A percentile compares a stretch with the other conserved stretches of the same genome.
These are phyloP conservation scores for Eonycteris spelaea DNA, from an alignment of 2,113 vertebrate species.

Conservation along the genomic window DNA sequence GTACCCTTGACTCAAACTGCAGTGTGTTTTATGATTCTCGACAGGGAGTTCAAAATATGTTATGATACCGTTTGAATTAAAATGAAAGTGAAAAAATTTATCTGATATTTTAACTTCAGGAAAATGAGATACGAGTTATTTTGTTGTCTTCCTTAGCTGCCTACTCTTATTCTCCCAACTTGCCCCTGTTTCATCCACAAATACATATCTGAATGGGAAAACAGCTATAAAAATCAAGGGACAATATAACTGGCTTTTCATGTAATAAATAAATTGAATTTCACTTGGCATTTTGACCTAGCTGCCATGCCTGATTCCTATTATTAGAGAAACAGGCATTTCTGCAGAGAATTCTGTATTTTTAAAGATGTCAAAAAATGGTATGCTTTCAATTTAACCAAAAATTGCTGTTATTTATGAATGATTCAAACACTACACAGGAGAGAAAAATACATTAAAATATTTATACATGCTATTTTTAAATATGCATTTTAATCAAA, in stretches of 20 bases:
- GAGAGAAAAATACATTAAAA: not conserved
- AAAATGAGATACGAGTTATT: not conserved
- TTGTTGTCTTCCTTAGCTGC: not conserved
- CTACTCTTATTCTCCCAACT: not conserved
- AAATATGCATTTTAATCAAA: conserved; percentile 17
- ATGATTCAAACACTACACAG: not conserved
- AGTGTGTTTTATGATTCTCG: not conserved
- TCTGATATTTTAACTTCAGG: not conserved
- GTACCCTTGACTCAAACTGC: not conserved
- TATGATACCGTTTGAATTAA: not conserved
- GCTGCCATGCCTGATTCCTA: conserved; percentile 57
- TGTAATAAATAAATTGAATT: conserved; percentile 41
- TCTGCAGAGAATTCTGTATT: conserved; percentile 24
- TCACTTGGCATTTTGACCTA: conserved; percentile 60
- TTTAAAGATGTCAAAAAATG: conserved; percentile 31
- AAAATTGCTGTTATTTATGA: conserved; percentile 30
- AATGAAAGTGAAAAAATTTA: not conserved
- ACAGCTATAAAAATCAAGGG: conserved; percentile 42
- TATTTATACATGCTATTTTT: not conserved
- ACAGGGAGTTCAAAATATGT: not conserved
- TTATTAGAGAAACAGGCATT: conserved; percentile 60
- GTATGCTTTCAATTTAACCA: not conserved
- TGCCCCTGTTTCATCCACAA: conserved; percentile 1
- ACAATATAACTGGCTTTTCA: conserved; percentile 26
- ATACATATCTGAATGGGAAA: conserved; percentile 55